Evolutionary conservation across 1,140 invertebrate species (phyloP).

Genomic region (Saccostrea echinata): DNA sequence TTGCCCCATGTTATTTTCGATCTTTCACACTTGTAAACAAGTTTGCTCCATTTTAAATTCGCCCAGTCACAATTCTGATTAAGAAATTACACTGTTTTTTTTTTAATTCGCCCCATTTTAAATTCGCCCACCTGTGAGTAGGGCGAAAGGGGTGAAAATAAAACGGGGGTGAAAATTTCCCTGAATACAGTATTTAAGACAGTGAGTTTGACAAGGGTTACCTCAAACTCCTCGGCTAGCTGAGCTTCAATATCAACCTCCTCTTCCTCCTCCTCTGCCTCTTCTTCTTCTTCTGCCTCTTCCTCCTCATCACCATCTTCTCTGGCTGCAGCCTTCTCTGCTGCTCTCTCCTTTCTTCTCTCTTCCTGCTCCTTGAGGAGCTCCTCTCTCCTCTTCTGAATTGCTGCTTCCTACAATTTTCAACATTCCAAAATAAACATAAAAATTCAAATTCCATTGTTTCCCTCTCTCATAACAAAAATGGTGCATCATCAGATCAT

Average conservation of each 20-base stretch:
- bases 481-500: too few relatives aligned
- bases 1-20: too few relatives aligned
- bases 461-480: too few relatives aligned
- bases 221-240: conserved; percentile 79
- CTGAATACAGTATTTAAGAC: too few relatives aligned
- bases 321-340: conserved; percentile 58
- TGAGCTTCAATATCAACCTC: conserved; percentile 78
- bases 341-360: conserved; percentile 64
- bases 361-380: conserved; percentile 71
- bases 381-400: conserved; percentile 73
- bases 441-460: not conserved
- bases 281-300: conserved; percentile 72
- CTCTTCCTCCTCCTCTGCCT: conserved; percentile 76
- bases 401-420: conserved; percentile 63
- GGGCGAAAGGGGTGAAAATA: too few relatives aligned
- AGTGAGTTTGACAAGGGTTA: conserved; percentile 47
- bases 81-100: too few relatives aligned
- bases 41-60: too few relatives aligned
- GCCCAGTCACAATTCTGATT: too few relatives aligned
- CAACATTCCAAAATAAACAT: not conserved
- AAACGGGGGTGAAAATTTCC: too few relatives aligned
- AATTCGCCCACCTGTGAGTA: too few relatives aligned
- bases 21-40: too few relatives aligned
- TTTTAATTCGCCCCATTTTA: too few relatives aligned
- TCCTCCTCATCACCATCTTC: conserved; percentile 69